Conservation (phyloP, 2,113 vertebrate genomes). For the Catagonus wagneri region DNA sequence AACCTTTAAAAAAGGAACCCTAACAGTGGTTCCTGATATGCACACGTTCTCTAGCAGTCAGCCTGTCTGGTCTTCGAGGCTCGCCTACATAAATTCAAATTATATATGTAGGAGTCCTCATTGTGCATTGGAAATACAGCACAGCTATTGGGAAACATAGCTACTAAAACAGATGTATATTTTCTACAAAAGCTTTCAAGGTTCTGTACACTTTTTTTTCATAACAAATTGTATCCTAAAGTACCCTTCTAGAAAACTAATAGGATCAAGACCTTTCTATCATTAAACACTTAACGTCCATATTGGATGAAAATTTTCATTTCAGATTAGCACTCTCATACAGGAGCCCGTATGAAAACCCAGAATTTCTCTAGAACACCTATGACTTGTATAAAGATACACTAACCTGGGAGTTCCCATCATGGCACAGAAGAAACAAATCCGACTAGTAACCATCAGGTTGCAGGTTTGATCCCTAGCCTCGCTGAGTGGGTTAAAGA, state of each 20-base stretch:
- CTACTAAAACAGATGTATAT: background rate
- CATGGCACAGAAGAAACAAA: too few relatives aligned
- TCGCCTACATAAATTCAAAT: background rate
- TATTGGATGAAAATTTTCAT: background rate
- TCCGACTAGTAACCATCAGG: too few relatives aligned
- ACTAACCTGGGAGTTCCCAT: too few relatives aligned
- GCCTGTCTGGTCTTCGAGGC: background rate
- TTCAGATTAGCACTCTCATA: background rate
- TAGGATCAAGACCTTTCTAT: constrained; percentile 9
- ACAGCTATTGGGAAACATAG: fast-evolving
- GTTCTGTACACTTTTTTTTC: background rate
- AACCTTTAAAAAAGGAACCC: background rate
- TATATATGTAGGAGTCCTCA: fast-evolving
- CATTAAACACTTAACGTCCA: background rate
- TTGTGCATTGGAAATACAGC: too few relatives aligned
- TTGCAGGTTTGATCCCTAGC: too few relatives aligned
- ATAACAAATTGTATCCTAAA: background rate
- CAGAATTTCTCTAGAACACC: background rate
- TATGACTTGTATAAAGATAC: background rate
- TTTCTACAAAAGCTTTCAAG: background rate
- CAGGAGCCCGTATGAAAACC: background rate
- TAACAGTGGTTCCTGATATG: background rate
- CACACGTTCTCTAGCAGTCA: background rate
- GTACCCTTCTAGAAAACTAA: constrained; percentile 40
- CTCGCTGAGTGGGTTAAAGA: too few relatives aligned